A percentile compares a stretch with the other conserved stretches of the same genome.
These are phyloP conservation scores for Garrulus glandarius DNA, from an alignment of 2,797 vertebrate species.

Conservation along the genomic window DNA sequence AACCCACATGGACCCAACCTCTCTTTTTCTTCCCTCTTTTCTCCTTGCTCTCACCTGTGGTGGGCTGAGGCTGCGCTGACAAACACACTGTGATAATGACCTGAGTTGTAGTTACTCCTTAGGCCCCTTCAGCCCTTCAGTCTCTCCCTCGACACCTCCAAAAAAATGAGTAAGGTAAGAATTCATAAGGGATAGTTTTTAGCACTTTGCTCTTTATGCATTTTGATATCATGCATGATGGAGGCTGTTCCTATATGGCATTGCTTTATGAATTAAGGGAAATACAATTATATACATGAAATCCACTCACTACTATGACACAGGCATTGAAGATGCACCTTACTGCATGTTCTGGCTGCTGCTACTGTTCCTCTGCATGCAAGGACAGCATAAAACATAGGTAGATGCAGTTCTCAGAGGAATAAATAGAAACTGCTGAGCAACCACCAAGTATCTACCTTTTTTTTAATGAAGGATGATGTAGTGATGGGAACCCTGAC, in stretches of 20 bases:
- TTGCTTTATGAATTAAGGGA: background rate
- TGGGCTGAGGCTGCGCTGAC: background rate
- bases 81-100: background rate
- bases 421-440: background rate
- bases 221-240: background rate
- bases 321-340: background rate
- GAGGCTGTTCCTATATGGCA: accelerated
- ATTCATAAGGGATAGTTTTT: background rate
- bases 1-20: background rate
- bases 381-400: background rate
- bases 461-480: slow-evolving; percentile 81
- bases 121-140: background rate
- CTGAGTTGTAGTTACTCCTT: background rate
- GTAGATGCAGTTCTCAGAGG: background rate
- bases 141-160: background rate
- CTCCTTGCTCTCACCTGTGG: background rate
- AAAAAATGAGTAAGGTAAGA: background rate
- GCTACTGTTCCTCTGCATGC: background rate
- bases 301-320: background rate
- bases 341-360: background rate
- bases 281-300: background rate
- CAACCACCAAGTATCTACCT: background rate
- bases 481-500: slow-evolving; percentile 95
- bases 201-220: background rate
- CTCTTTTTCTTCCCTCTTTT: background rate